Base-by-base conservation (phyloP, 1,140 invertebrate species). In the Drosophila fuyamai region DNA sequence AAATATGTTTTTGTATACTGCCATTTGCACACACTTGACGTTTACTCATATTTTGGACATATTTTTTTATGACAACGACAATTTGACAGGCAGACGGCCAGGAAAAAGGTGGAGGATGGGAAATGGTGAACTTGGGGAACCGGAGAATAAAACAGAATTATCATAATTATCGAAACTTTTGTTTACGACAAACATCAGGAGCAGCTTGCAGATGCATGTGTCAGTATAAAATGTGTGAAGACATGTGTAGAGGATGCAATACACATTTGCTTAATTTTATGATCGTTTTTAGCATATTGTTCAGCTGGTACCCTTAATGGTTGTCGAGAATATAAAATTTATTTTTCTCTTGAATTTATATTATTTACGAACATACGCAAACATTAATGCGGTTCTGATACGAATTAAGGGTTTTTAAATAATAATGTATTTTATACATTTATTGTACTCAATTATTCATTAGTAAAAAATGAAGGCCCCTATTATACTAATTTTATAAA, bases 101-200 rank as follows among this genome's bases (percentile, higher is more conserved):
- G 38, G 40, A 43, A 14, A 51, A 12, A 35, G 4, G 4, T 5
- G 5, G 10, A 9, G 23, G 14, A 16, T 7, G 10, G 38, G 10
- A 36, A 23, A 23, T 6, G 36, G 36, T 1, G 27, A 16, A 27
- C 41, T 46, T 44, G 68, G 68, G 35, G 54, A 73, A 60, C 55
- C 44, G 44, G 36, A 67, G 51, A 40, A 79, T 55, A 63, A 76
- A 76, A 53, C 44, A 48, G 61, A 85, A 85, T 86, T 86, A 81
- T 86, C 59, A 88, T 82, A 86, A 86, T 82, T 86, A 81, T 86
- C 67, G 71, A 82, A 72, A 81, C 51, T 79, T 77, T 71, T 75
- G 60, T 59, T 75, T 72, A 76, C 68, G 73, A 43, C 57, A 50
- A 68, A 60, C 56, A 76, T 53, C 62, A 60, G 57, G 51, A 77